Base-by-base conservation (phyloP, 2,113 vertebrate genomes). In the Odobenus rosmarus region DNA sequence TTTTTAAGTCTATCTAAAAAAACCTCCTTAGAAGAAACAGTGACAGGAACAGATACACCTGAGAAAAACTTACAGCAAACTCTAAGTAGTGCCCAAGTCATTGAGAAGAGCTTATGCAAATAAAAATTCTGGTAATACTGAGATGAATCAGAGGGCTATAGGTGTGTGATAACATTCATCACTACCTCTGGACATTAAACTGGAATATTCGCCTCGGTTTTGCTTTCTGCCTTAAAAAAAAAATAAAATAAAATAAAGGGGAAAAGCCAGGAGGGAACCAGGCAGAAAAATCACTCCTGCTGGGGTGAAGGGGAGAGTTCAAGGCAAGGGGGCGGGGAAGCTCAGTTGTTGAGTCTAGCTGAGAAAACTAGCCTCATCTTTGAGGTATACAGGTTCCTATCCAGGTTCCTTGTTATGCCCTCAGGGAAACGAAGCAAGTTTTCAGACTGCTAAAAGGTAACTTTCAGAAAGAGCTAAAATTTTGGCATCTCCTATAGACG, bases 131-230 rank as follows among this genome's bases (percentile, higher is more conserved):
- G 33, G 10, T n/a, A 24, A 18, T 26, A 2, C 39, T n/a, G 51
- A 61, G 67, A 49, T 36, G 86, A 53, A 23, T 61, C 53, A 14
- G 6, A 55, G 1, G 3, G 24, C 3, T 15, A 6, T 19, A 46
- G 55, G 23, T 16, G 4, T 0, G 1, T 69, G n/a, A 7, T 74
- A 14, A 33, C 16, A 9, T 11, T 16, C 49, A 5, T 23, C 15
- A 11, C 0, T n/a, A 39, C 39, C 28, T 14, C 18, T 26, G 12
- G 42, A 3, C 10, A 28, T 57, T 46, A 14, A 15, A 0, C 24
- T 72, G 69, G 72, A 87, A 3, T 49, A 16, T 28, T 59, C 14
- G 28, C 42, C 36, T 93, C 1, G 12, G 5, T 69, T 85, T 89
- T 59, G 26, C 55, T 49, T 87, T 80, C 39, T 16, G 13, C 51